phyloP scores from a whole-genome alignment of 2,888 invertebrate genomes.

The Octonoba sinensis region DNA sequence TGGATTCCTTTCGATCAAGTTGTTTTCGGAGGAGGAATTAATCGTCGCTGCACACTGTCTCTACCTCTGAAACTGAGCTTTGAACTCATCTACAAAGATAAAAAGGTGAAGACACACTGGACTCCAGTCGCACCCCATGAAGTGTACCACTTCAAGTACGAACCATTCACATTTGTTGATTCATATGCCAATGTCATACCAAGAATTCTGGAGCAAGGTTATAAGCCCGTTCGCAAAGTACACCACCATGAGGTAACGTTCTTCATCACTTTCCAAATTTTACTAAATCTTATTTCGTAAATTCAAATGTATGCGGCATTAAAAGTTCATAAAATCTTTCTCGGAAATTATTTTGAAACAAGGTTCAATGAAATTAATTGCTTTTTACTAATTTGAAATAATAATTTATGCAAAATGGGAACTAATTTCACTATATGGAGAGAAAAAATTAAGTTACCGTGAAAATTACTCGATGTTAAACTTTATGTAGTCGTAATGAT shows the following conservation, averaged over 20 bases:
- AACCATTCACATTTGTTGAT: constrained; percentile 62
- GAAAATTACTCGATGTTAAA: too few species aligned
- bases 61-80: constrained; percentile 62
- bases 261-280: background rate
- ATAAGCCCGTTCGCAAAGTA: constrained; percentile 27
- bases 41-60: constrained; percentile 33
- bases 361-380: too few species aligned
- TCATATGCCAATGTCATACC: constrained; percentile 41
- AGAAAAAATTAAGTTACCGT: too few species aligned
- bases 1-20: constrained; percentile 48
- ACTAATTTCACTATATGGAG: too few species aligned
- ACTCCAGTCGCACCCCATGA: constrained; percentile 57
- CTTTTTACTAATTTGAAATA: too few species aligned
- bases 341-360: too few species aligned
- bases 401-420: too few species aligned
- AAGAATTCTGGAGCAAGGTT: constrained; percentile 24
- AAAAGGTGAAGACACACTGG: constrained; percentile 50
- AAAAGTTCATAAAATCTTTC: too few species aligned
- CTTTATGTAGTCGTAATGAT: too few species aligned
- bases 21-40: constrained; percentile 58
- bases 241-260: constrained; percentile 35
- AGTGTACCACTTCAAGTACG: constrained; percentile 59
- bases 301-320: too few species aligned
- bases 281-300: too few species aligned
- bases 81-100: constrained; percentile 43